Base-by-base conservation (phyloP, 2,797 vertebrate genomes). In the Nothura maculosa region DNA sequence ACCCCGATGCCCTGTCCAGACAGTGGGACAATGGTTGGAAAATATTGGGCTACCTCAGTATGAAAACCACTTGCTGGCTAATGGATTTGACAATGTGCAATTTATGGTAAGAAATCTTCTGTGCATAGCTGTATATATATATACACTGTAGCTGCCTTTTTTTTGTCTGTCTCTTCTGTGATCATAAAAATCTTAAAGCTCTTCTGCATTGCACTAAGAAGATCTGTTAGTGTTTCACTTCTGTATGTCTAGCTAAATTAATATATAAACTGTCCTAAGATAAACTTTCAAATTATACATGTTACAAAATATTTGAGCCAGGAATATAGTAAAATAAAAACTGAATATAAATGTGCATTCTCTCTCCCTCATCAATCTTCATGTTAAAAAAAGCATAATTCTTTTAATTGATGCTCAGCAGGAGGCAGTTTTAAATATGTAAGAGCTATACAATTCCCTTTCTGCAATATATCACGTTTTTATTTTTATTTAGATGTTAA, bases 51-150 rank as follows among this genome's bases (percentile, higher is more conserved):
- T 99, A 97, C 99, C 99, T 98, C 99, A 99, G 97, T 99, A 99
- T 83, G 99, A 99, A 98, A 99, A 99, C 98, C 99, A 99, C 99
- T 98, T 99, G 98, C 98, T 99, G 98, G 99, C 99, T 95, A 99
- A 99, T 92, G 99, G 99, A 97, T 99, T 99, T 97, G 99, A 99
- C 98, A 99, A 99, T 96, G 99, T 99, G 94, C 99, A 99, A 97
- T 99, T 99, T 96, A 99, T 99, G 99, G 99, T 99, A 98, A 99
- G 99, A 98, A 92, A 96, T 89, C 91, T 85, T 97, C 96, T 66
- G 58, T 97, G 96, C 95, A 80, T 97, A 89, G 89, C 92, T 91
- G 67, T 96, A 70, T 94, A 70, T 94, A 70, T 94, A 52, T 93
- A 81, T 83, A 93, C 81, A 95, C 85, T 94, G 87, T 97, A 96